A percentile compares a stretch with the other conserved stretches of the same genome.
Evolutionary conservation across 2,113 vertebrate species (phyloP).

Genomic region (Cinclus cinclus): DNA sequence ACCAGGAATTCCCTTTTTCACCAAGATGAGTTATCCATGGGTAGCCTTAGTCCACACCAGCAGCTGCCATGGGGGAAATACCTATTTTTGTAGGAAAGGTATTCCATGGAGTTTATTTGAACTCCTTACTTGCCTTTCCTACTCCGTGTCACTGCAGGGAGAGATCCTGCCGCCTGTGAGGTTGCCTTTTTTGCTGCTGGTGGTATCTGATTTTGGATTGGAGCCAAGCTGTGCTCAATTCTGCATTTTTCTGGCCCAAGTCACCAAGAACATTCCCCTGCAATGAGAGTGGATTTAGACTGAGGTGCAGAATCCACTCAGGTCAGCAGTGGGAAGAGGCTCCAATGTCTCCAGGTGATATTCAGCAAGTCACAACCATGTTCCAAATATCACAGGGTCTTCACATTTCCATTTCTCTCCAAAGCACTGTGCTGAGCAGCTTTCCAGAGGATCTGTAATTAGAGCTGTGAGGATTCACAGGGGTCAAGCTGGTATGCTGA

Average conservation of each 20-base stretch:
- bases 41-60: not conserved
- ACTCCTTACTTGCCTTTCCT: not conserved
- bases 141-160: not conserved
- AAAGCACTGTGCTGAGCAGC: not conserved
- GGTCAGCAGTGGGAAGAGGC: not conserved
- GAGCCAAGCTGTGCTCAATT: not conserved
- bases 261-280: not conserved
- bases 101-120: not conserved
- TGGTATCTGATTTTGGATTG: not conserved
- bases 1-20: not conserved
- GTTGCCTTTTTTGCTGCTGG: not conserved
- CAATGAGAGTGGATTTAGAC: not conserved
- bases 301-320: not conserved
- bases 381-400: not conserved
- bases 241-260: not conserved
- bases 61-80: not conserved
- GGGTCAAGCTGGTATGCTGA: not conserved
- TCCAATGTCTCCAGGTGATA: fast-evolving
- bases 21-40: not conserved
- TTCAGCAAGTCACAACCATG: not conserved
- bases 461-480: not conserved
- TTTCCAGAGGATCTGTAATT: not conserved
- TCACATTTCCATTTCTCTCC: not conserved
- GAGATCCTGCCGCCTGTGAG: not conserved
- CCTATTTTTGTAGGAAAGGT: not conserved